Conservation (phyloP, 2,113 vertebrate species). For the Pogona vitticeps region DNA sequence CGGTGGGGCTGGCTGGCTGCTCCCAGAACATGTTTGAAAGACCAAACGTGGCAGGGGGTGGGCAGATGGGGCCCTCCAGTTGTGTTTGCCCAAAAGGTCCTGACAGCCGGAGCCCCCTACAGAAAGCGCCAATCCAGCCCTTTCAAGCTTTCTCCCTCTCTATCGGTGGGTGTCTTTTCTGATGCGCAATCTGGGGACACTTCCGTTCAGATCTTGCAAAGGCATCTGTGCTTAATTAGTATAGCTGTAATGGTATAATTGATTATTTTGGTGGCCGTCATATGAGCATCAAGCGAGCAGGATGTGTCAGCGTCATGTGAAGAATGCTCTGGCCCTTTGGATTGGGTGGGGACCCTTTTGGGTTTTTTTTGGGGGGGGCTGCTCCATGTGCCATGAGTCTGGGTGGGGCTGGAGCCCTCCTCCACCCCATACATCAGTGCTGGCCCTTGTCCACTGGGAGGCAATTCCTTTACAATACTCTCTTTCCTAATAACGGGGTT, state of each 20-base stretch:
- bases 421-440: background rate
- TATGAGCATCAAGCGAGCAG: background rate
- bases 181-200: too few relatives aligned
- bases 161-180: too few relatives aligned
- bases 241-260: background rate
- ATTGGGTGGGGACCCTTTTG: background rate
- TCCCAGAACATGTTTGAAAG: too few relatives aligned
- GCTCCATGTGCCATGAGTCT: background rate
- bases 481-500: background rate
- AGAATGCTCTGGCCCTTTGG: rapidly evolving
- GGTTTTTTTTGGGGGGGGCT: background rate
- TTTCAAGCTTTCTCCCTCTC: too few relatives aligned
- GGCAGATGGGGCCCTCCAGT: too few relatives aligned
- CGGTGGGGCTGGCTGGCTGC: too few relatives aligned
- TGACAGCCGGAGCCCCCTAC: too few relatives aligned
- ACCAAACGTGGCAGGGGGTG: too few relatives aligned
- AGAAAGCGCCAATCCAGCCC: too few relatives aligned
- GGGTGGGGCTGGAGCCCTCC: background rate
- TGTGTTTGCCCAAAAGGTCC: too few relatives aligned
- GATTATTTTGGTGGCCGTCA: background rate
- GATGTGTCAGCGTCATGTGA: background rate
- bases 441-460: background rate
- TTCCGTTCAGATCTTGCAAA: background rate
- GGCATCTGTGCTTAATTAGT: background rate
- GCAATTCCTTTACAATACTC: too few relatives aligned